phyloP scores from a whole-genome alignment of 2,888 invertebrate species.

The Beris chalybata region DNA sequence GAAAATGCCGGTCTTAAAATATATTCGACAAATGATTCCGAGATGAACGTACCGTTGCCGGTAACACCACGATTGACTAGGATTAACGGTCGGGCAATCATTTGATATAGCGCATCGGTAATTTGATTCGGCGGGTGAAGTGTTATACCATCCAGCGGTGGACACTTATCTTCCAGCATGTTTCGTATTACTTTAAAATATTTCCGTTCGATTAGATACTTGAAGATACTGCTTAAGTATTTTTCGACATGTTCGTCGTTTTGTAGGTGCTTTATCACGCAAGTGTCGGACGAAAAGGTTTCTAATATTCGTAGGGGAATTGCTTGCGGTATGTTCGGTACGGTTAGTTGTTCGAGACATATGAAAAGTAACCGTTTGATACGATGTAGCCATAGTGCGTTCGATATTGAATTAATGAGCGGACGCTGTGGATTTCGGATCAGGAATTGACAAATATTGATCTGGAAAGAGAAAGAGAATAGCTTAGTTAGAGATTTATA shows the following conservation, averaged over 20 bases:
- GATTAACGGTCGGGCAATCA: conserved; percentile 75
- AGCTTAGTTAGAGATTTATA: no score
- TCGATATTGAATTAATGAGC: conserved; percentile 49
- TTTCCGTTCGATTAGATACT: conserved; percentile 51
- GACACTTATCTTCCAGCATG: conserved; percentile 70
- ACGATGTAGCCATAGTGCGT: conserved; percentile 52
- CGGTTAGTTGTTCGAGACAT: conserved; percentile 51
- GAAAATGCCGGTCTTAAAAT: conserved; percentile 70
- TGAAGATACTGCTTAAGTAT: conserved; percentile 51
- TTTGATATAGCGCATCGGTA: conserved; percentile 71
- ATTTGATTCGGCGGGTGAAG: conserved; percentile 72
- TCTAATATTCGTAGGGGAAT: conserved; percentile 79
- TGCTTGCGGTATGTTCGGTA: conserved; percentile 58
- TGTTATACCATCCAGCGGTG: conserved; percentile 69
- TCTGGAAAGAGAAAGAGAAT: conserved; percentile 43
- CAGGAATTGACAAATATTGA: conserved; percentile 54
- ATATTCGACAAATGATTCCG: conserved; percentile 61
- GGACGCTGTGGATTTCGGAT: conserved; percentile 51
- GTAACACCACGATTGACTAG: conserved; percentile 54
- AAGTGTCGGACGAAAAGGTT: conserved; percentile 66
- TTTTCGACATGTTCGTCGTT: conserved; percentile 44
- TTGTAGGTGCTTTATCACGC: conserved; percentile 54
- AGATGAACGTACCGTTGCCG: conserved; percentile 37
- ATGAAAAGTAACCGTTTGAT: conserved; percentile 52
- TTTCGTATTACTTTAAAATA: conserved; percentile 74